phyloP scores from a whole-genome alignment of 37 sponge, comb jelly and placozoan genomes.

The Diacarnus erythraeanus region DNA sequence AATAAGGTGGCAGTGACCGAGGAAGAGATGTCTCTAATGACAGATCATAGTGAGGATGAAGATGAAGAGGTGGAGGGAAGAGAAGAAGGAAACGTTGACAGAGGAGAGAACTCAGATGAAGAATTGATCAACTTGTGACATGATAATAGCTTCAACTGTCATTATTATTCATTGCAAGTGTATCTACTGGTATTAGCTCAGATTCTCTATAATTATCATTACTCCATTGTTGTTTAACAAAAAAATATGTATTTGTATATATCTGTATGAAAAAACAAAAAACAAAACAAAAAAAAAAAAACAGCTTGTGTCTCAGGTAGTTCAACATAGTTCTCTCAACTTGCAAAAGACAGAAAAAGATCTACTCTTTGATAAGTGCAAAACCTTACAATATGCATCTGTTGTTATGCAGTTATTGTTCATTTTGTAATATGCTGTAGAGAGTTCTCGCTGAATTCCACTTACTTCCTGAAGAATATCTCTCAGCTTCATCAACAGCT shows the following conservation, averaged over 20 bases:
- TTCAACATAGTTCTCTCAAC: background rate
- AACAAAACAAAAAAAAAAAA: background rate
- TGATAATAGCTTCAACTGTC: background rate
- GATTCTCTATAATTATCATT: too few relatives aligned
- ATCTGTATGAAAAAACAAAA: background rate
- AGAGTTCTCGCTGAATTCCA: background rate
- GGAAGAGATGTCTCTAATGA: constrained; percentile 25
- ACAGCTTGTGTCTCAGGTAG: background rate
- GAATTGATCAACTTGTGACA: constrained; percentile 37
- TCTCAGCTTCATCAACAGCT: background rate
- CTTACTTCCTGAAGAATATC: background rate
- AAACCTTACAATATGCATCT: background rate
- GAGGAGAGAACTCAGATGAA: constrained; percentile 22
- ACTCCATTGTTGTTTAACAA: background rate
- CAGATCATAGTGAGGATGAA: background rate
- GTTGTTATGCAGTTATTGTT: background rate
- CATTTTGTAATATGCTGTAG: background rate
- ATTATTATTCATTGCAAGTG: too few relatives aligned
- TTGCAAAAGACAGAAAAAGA: constrained; percentile 7
- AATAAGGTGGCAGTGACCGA: background rate
- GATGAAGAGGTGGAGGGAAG: constrained; percentile 4
- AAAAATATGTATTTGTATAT: background rate
- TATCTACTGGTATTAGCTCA: too few relatives aligned
- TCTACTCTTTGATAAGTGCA: background rate
- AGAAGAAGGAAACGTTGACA: background rate